Percentiles rank a stretch among this genome's conserved stretches.
Conservation (phyloP, 2,888 invertebrate species). For the Lasioglossum zephyrum region DNA sequence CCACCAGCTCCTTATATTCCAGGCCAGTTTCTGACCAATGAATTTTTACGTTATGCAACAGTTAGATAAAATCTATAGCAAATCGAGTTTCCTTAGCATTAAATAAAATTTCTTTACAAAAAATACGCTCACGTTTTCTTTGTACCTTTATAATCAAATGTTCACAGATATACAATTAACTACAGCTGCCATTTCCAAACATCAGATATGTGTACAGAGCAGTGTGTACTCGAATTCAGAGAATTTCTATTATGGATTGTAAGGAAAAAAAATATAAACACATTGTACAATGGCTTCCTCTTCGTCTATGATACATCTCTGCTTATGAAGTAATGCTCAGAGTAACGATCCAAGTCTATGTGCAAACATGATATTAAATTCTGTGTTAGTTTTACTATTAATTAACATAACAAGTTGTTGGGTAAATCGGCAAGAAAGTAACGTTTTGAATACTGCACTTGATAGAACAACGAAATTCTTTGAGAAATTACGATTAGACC, state of each 20-base stretch:
- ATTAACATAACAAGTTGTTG: constrained; percentile 37
- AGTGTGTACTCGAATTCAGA: neutral
- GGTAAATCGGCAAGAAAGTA: neutral
- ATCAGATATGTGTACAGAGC: neutral
- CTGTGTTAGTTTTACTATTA: constrained; percentile 41
- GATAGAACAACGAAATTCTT: constrained; percentile 64
- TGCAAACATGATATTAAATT: constrained; percentile 44
- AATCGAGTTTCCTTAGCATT: neutral
- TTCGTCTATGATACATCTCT: neutral
- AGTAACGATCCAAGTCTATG: neutral
- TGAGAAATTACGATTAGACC: constrained; percentile 59
- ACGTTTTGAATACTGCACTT: constrained; percentile 54
- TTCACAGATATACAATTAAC: neutral
- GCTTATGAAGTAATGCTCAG: neutral
- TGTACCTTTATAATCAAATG: constrained; percentile 1
- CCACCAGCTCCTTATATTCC: constrained; percentile 89
- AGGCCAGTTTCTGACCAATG: constrained; percentile 92
- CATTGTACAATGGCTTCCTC: neutral
- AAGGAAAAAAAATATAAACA: constrained; percentile 65
- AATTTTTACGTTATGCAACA: constrained; percentile 92
- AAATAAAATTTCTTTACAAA: constrained; percentile 6
- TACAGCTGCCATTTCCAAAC: neutral
- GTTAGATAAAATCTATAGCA: constrained; percentile 87
- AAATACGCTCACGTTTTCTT: neutral
- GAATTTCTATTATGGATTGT: neutral